Evolutionary conservation across 2,888 invertebrate species (phyloP).

Genomic region (Frankliniella intonsa): DNA sequence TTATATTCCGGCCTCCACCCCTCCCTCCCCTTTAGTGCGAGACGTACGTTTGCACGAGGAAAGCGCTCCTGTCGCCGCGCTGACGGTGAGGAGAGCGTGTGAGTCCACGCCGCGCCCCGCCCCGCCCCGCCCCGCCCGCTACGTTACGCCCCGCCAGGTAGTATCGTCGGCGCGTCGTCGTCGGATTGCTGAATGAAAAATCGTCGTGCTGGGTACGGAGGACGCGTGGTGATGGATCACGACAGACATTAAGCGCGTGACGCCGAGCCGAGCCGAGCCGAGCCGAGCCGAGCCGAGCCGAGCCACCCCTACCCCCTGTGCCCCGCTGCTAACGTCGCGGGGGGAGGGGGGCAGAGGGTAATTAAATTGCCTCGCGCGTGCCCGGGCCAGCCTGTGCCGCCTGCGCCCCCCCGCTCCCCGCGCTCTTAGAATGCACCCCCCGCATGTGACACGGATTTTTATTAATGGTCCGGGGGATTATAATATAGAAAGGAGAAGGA

Average conservation of each 20-base stretch:
- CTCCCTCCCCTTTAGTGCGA: background rate
- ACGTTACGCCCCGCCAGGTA: background rate
- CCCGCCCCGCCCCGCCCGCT: too few species aligned
- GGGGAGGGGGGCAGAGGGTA: background rate
- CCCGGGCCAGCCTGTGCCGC: constrained; percentile 13
- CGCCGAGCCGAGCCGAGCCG: background rate
- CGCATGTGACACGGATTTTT: constrained; percentile 19
- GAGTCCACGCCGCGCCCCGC: too few species aligned
- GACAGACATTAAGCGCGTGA: constrained; percentile 24
- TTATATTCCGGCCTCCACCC: background rate
- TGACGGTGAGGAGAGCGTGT: too few species aligned
- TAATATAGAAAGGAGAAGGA: background rate
- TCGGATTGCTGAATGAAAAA: constrained; percentile 22
- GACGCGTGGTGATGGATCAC: constrained; percentile 23
- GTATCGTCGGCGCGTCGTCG: background rate
- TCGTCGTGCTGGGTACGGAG: background rate
- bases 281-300: background rate
- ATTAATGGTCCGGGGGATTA: constrained; percentile 11
- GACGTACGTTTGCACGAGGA: too few species aligned
- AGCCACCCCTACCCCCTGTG: background rate
- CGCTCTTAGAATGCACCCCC: background rate
- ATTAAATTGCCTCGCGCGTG: constrained; percentile 16
- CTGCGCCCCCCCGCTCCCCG: background rate
- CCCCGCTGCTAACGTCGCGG: background rate
- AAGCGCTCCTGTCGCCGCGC: too few species aligned